phyloP scores from a whole-genome alignment of 2,888 invertebrate genomes.

The Unio pictorum region DNA sequence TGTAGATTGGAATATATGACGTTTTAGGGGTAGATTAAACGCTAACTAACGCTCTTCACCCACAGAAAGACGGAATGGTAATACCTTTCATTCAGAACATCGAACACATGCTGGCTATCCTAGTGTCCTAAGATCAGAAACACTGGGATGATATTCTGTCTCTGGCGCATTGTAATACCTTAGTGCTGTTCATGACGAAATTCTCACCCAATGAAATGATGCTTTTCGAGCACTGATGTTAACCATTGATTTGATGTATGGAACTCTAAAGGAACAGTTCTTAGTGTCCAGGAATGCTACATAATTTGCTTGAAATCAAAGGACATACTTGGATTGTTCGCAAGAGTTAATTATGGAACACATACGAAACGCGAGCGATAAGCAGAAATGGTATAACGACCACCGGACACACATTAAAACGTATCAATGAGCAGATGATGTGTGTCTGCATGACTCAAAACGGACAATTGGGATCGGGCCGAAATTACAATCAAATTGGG shows the following conservation, averaged over 20 bases:
- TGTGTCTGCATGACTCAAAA: too few species aligned
- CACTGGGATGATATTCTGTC: not conserved
- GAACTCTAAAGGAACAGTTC: too few species aligned
- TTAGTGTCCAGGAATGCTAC: too few species aligned
- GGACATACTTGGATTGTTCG: not conserved
- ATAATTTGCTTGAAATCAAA: not conserved
- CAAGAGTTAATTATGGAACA: not conserved
- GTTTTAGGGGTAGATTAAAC: too few species aligned
- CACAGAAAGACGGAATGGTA: too few species aligned
- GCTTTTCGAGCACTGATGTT: not conserved
- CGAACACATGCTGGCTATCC: too few species aligned
- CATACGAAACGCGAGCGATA: not conserved
- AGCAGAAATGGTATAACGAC: constrained; percentile 1
- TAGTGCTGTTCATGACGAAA: not conserved
- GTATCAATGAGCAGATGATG: not conserved
- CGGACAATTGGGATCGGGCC: too few species aligned
- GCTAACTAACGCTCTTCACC: too few species aligned
- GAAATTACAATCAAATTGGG: too few species aligned
- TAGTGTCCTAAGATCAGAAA: not conserved
- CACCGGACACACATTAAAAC: not conserved
- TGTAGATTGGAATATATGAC: too few species aligned
- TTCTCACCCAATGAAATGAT: not conserved
- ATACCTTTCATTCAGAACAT: too few species aligned
- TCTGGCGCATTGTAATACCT: not conserved
- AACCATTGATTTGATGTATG: too few species aligned